Evolutionary conservation across 2,113 vertebrate species (phyloP).

Genomic region (Phyllopteryx taeniolatus): DNA sequence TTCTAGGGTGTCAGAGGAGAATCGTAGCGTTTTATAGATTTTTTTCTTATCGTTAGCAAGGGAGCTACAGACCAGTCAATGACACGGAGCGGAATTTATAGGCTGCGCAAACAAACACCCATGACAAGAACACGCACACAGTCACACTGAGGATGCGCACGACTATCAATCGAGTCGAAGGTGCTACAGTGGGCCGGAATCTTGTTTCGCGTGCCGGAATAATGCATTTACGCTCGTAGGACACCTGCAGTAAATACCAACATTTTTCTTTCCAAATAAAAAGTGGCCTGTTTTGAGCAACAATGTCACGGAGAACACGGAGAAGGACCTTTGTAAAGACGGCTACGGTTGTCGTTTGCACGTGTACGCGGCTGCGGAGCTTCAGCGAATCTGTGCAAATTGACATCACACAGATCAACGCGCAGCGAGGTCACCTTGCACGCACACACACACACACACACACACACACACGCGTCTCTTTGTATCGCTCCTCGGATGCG

Average conservation of each 20-base stretch:
- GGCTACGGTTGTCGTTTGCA: background rate
- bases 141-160: background rate
- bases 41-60: slow-evolving; percentile 4
- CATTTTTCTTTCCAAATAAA: background rate
- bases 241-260: background rate
- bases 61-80: background rate
- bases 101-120: background rate
- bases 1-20: background rate
- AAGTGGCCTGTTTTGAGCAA: no score
- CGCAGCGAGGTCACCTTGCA: slow-evolving; percentile 32
- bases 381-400: background rate
- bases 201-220: background rate
- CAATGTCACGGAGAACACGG: no score
- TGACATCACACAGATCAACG: slow-evolving; percentile 17
- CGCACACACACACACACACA: background rate
- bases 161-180: background rate
- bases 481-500: slow-evolving; percentile 13
- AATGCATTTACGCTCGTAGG: background rate
- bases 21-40: background rate
- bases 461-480: background rate
- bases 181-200: background rate
- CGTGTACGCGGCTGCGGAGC: background rate
- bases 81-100: slow-evolving; percentile 15
- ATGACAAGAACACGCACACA: background rate
- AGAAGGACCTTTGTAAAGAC: background rate